phyloP scores from a whole-genome alignment of 1,140 invertebrate genomes.

The Lycorma delicatula region DNA sequence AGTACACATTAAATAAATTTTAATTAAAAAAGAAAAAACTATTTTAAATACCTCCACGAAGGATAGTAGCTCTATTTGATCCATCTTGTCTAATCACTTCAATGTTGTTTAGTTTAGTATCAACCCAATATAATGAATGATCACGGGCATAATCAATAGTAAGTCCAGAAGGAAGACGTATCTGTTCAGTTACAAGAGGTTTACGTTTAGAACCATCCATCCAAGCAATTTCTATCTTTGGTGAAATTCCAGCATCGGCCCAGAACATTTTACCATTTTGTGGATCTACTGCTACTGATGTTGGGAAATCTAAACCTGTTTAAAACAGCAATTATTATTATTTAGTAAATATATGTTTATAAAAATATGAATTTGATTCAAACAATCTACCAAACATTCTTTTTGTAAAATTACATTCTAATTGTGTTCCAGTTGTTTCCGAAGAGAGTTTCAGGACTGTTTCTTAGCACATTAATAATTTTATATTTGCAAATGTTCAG shows the following conservation, averaged over 20 bases:
- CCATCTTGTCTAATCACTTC: constrained; percentile 84
- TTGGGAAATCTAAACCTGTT: constrained; percentile 66
- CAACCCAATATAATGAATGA: constrained; percentile 89
- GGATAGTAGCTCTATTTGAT: constrained; percentile 58
- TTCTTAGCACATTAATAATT: neutral
- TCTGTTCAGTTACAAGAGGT: constrained; percentile 64
- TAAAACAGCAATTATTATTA: constrained; percentile 35
- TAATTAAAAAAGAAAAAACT: neutral
- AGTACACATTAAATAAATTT: neutral
- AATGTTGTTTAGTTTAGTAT: constrained; percentile 88
- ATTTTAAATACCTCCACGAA: constrained; percentile 47
- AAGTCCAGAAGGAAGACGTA: constrained; percentile 79
- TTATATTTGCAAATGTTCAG: too few relatives aligned
- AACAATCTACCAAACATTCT: neutral
- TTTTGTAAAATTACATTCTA: neutral
- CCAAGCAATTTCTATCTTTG: constrained; percentile 86
- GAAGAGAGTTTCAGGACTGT: neutral
- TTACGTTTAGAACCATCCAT: constrained; percentile 88
- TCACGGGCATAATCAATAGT: constrained; percentile 85
- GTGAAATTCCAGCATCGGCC: constrained; percentile 73
- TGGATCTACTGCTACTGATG: constrained; percentile 80
- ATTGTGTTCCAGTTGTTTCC: neutral
- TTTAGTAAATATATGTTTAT: neutral
- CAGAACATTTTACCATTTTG: constrained; percentile 78
- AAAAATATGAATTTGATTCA: neutral